Evolutionary conservation across 2,113 vertebrate species (phyloP).

Genomic region (Maccullochella peelii): DNA sequence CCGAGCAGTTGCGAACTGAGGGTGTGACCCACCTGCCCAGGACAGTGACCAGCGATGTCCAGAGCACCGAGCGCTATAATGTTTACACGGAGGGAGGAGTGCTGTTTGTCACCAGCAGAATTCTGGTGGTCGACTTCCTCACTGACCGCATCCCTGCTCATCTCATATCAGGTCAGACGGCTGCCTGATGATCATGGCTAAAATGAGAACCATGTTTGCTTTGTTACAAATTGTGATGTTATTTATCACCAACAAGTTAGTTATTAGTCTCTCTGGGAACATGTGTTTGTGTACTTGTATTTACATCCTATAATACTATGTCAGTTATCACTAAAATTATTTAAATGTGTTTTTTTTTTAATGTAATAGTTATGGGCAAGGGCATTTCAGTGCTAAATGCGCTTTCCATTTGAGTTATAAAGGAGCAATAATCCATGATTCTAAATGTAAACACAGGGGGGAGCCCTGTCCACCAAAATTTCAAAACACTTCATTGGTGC

Average conservation of each 20-base stretch:
- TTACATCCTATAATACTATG: neutral
- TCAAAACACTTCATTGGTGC: neutral
- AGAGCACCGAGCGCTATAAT: conserved; percentile 87
- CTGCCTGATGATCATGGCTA: neutral
- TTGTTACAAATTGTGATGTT: neutral
- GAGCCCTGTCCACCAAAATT: neutral
- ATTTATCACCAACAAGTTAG: neutral
- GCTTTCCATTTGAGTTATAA: neutral
- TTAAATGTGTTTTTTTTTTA: too few species aligned
- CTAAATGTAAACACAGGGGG: neutral
- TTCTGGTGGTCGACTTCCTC: conserved; percentile 97
- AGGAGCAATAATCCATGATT: neutral
- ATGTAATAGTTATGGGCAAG: too few species aligned
- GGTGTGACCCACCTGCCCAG: conserved; percentile 91
- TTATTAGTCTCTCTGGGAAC: neutral
- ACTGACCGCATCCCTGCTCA: conserved; percentile 94
- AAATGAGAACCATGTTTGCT: neutral
- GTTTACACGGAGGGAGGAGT: conserved; percentile 95
- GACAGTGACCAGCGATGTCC: conserved; percentile 92
- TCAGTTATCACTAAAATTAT: too few species aligned
- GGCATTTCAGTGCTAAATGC: neutral
- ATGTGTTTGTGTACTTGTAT: neutral
- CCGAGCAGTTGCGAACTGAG: conserved; percentile 90
- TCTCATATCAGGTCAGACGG: conserved; percentile 89
- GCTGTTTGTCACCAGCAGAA: conserved; percentile 96